These are phyloP conservation scores for Siderastrea radians DNA, from an alignment of 92 coral and sea anemone species.

Conservation along the genomic window DNA sequence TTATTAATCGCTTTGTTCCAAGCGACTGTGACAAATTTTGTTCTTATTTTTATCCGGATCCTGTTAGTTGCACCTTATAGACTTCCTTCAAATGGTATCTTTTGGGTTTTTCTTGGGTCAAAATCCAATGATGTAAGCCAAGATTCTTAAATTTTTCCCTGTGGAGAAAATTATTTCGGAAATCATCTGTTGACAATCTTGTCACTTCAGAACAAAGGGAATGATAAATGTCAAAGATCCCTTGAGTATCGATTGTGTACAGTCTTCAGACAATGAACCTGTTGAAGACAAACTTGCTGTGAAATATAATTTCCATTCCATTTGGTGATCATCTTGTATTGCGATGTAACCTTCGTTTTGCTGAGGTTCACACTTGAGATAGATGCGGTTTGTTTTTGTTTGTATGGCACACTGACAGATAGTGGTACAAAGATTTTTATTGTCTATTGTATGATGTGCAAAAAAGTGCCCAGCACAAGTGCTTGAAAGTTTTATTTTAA, in stretches of 20 bases:
- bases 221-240: not conserved
- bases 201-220: conserved; percentile 5
- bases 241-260: not conserved
- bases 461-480: too few species aligned
- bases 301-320: too few species aligned
- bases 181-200: not conserved
- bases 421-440: too few species aligned
- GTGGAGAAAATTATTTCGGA: not conserved
- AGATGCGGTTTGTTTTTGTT: too few species aligned
- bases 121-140: not conserved
- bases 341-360: not conserved
- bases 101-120: not conserved
- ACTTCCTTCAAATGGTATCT: not conserved
- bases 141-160: not conserved
- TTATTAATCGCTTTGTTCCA: not conserved
- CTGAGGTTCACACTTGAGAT: not conserved
- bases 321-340: too few species aligned
- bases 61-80: not conserved
- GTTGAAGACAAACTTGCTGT: not conserved
- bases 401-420: too few species aligned
- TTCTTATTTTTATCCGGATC: not conserved
- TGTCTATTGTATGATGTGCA: too few species aligned
- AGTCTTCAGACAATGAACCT: not conserved
- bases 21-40: not conserved
- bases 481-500: too few species aligned